Evolutionary conservation across 2,888 invertebrate genomes (phyloP), one percentile per base, ranked within the genome.

Genomic region (Portevinia maculata): DNA sequence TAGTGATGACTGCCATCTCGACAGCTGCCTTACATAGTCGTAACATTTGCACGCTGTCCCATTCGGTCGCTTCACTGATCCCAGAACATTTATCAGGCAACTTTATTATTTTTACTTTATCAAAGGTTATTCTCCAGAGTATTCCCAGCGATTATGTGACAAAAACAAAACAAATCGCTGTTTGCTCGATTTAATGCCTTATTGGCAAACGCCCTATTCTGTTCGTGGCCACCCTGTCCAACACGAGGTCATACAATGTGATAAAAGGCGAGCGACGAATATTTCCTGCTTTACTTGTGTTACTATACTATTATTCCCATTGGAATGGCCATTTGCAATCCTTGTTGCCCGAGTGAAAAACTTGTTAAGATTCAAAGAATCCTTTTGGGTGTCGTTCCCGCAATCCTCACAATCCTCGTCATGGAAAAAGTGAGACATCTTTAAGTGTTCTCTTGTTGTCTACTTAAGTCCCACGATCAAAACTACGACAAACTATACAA

Each of bases 141-240:
- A 73, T 73, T 71, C 44, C 60, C 24, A 60, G 50, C 78, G 83
- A 83, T 83, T 83, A 71, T 83, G 70, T 83, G 71, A 78, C 71
- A 78, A 83, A 73, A 78, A 83, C 78, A 78, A 83, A 71, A 83
- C 78, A 83, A 83, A 83, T 76, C 71, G 71, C 41, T 74, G 67
- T 83, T 78, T 83, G 76, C 59, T 78, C 83, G 39, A 81, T 81
- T 81, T 81, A 81, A 65, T 76, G 55, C 62, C 74, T 79, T 74
- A 74, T 74, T 79, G 79, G 81, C 65, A 76, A 70, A 76, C 53
- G 15, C 32, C 21, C 15, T 34, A 13, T 7, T 28, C 59, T 9
- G 5, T 41, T 32, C 41, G 32, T 39, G 19, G 9, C 46, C 21
- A n/a, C 13, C 11, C 15, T 17, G 13, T 24, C 17, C 17, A 21